These are phyloP conservation scores for Thumatha senex DNA, from an alignment of 2,888 invertebrate species.

Conservation along the genomic window DNA sequence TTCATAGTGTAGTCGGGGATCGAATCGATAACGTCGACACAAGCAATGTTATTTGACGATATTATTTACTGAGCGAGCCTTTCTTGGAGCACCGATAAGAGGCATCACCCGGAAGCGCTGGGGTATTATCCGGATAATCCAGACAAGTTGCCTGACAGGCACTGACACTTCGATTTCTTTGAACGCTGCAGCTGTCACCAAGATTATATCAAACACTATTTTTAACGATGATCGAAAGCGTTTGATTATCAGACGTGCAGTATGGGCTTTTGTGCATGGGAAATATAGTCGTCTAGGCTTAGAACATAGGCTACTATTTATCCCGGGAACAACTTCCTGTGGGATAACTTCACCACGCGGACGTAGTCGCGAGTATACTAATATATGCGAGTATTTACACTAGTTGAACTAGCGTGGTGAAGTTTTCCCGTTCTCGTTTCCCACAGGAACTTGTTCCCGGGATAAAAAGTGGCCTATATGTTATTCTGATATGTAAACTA, in stretches of 20 bases:
- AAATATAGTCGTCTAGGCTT: too few relatives aligned
- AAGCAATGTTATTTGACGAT: constrained; percentile 38
- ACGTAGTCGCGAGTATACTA: too few relatives aligned
- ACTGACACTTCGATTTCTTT: constrained; percentile 50
- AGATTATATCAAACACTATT: constrained; percentile 44
- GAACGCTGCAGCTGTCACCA: constrained; percentile 44
- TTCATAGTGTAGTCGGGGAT: neutral
- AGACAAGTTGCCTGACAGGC: constrained; percentile 54
- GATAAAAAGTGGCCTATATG: too few relatives aligned
- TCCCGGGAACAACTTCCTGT: too few relatives aligned
- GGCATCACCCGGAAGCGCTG: constrained; percentile 53
- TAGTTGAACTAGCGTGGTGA: too few relatives aligned
- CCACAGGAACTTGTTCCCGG: too few relatives aligned
- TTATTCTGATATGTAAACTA: too few relatives aligned
- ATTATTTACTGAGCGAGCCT: constrained; percentile 49
- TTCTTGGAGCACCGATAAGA: constrained; percentile 48
- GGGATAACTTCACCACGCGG: too few relatives aligned
- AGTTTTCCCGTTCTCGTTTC: too few relatives aligned
- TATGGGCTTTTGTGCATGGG: too few relatives aligned
- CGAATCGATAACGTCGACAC: constrained; percentile 9
- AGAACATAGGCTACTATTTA: too few relatives aligned
- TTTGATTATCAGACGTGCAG: neutral
- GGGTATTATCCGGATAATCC: constrained; percentile 70
- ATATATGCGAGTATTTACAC: too few relatives aligned
- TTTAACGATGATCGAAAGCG: constrained; percentile 2